Base-by-base conservation (phyloP, 1,140 invertebrate species). In the Heterodera carotae region DNA sequence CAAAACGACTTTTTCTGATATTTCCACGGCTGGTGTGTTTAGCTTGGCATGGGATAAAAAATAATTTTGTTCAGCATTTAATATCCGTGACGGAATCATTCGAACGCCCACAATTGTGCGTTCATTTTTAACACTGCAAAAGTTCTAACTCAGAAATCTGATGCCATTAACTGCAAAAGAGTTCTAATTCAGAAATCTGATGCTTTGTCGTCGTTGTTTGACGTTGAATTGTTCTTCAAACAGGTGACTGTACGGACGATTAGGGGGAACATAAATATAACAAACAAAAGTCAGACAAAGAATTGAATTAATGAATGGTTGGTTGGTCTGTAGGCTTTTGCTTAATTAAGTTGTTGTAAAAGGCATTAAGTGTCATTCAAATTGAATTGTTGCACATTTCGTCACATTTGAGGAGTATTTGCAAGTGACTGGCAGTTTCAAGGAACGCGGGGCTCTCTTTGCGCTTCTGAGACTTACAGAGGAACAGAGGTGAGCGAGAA, bases 401-500 rank as follows among this genome's bases (percentile, higher is more conserved):
- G 6, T 2, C 39, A 12, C 6, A 43, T 43, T 56, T 56, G 18
- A 87, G 48, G 95, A 97, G 86, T 96, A 94, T 88, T 89, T 95
- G 10, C 94, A 96, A 89, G 92, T 91, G 72, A 96, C 94, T 12
- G 94, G 95, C 88, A 95, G 93, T 89, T 96, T 96, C 85, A 95
- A 96, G 89, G 95, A 96, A 88, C 91, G 95, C 77, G 95, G 95
- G 6, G 94, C 94, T 0, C 90, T 94, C 12, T 93, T 94, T 85
- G 93, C 93, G 0, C 85, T 97, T 15, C 84, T 94, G 34, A 91
- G 92, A 86, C 87, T 97, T n/a, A 88, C 22, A 25, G 59, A 39
- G 25, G 62, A 66, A 36, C 72, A 78, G 27, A 12, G 48, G 48
- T 56, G 3, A 56, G 22, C 5, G 48, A 5, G 18, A 0, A 43